phyloP scores from a whole-genome alignment of 2,797 vertebrate genomes.

The Macroramphosus scolopax region DNA sequence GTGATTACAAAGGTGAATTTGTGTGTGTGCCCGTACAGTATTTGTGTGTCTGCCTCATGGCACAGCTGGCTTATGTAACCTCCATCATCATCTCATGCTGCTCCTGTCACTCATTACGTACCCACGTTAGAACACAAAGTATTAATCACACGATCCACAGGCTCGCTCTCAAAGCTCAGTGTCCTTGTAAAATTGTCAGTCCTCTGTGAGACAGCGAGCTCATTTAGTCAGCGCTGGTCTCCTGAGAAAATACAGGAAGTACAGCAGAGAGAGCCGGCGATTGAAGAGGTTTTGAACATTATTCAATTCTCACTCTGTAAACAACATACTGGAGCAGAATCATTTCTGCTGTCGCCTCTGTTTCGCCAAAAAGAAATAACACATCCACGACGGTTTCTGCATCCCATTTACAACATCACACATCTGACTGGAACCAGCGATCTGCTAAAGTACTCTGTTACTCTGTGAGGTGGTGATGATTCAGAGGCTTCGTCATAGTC shows the following conservation, averaged over 20 bases:
- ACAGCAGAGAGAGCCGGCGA: constrained; percentile 12
- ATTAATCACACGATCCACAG: constrained; percentile 57
- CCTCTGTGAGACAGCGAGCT: constrained; percentile 25
- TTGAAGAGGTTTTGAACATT: constrained; percentile 22
- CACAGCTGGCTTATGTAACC: constrained; percentile 56
- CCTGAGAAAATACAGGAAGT: constrained; percentile 43
- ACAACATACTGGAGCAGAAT: constrained; percentile 21
- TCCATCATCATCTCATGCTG: constrained; percentile 47
- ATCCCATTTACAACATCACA: constrained; percentile 27
- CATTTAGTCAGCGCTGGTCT: constrained; percentile 30
- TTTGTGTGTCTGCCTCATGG: constrained; percentile 8
- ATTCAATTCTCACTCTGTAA: constrained; percentile 43
- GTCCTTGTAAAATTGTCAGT: constrained; percentile 52
- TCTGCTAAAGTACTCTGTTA: constrained; percentile 3
- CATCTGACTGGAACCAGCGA: constrained; percentile 2
- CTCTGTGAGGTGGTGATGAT: constrained; percentile 3
- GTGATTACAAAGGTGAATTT: constrained; percentile 23
- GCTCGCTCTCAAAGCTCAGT: constrained; percentile 29
- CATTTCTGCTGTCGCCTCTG: constrained; percentile 20
- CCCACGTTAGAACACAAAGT: constrained; percentile 34
- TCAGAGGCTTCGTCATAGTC: not conserved
- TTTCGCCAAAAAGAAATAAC: constrained; percentile 15
- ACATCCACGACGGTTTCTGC: constrained; percentile 3
- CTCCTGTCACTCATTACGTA: constrained; percentile 52
- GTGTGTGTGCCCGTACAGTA: constrained; percentile 7